These are phyloP conservation scores for Perizoma flavofasciatum DNA, from an alignment of 2,888 invertebrate genomes.

Conservation along the genomic window DNA sequence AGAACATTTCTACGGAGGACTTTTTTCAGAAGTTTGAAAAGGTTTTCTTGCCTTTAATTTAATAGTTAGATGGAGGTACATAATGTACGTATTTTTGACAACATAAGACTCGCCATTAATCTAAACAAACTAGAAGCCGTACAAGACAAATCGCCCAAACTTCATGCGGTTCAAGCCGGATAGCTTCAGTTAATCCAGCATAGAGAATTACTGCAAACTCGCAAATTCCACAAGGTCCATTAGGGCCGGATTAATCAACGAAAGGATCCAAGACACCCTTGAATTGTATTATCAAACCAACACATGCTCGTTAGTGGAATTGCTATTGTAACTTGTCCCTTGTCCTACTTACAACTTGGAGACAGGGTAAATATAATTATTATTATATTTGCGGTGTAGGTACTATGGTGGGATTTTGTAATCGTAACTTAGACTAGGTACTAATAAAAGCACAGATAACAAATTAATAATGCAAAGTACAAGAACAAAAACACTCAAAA, in stretches of 20 bases:
- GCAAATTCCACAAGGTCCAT: slow-evolving; percentile 65
- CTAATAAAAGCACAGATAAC: too few relatives aligned
- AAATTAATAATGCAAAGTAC: too few relatives aligned
- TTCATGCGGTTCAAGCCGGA: slow-evolving; percentile 33
- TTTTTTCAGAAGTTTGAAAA: too few relatives aligned
- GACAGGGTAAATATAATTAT: slow-evolving; percentile 13
- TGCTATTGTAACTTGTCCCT: slow-evolving; percentile 33
- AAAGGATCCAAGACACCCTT: slow-evolving; percentile 63
- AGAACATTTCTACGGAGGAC: too few relatives aligned
- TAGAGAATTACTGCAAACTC: slow-evolving; percentile 55
- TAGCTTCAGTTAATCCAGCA: slow-evolving; percentile 47
- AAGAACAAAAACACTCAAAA: too few relatives aligned
- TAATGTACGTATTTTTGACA: neutral
- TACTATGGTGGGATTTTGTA: too few relatives aligned
- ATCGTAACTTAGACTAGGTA: too few relatives aligned
- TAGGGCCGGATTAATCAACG: slow-evolving; percentile 71
- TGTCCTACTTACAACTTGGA: slow-evolving; percentile 7
- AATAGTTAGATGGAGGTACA: too few relatives aligned
- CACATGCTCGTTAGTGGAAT: slow-evolving; percentile 61
- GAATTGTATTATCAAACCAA: slow-evolving; percentile 73
- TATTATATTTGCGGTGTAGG: neutral
- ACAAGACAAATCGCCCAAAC: slow-evolving; percentile 33
- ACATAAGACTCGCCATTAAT: slow-evolving; percentile 4
- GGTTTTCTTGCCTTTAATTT: too few relatives aligned
- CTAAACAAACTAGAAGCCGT: slow-evolving; percentile 16